phyloP scores from a whole-genome alignment of 2,888 invertebrate species.

The Aphidoletes aphidimyza region DNA sequence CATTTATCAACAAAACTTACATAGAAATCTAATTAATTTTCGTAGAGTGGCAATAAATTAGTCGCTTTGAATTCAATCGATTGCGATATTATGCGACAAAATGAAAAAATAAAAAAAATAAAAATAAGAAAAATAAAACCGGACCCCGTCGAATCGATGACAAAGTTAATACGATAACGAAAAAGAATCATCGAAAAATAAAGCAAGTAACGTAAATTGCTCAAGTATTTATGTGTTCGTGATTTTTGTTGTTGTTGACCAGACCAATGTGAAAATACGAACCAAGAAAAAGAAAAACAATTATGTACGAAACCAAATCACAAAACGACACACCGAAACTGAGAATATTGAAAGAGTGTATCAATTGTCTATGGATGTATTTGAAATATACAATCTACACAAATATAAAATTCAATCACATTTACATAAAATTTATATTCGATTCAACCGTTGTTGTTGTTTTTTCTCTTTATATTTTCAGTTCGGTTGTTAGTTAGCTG shows the following conservation, averaged over 20 bases:
- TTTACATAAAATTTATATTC: constrained; percentile 1
- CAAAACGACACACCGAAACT: too few species aligned
- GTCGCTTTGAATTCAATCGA: neutral
- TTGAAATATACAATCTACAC: too few species aligned
- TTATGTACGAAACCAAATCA: too few species aligned
- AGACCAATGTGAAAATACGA: too few species aligned
- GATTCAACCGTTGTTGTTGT: too few species aligned
- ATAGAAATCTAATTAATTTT: neutral
- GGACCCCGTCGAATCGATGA: neutral
- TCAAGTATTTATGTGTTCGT: neutral
- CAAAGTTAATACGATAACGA: neutral
- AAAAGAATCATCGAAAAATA: neutral
- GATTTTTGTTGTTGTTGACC: neutral
- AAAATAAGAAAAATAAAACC: too few species aligned
- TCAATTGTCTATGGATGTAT: neutral
- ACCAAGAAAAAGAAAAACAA: neutral
- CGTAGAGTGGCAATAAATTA: constrained; percentile 3
- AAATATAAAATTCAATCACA: too few species aligned
- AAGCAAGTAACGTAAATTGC: neutral
- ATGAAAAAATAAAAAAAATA: too few species aligned
- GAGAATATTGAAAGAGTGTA: neutral
- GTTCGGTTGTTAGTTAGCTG: neutral
- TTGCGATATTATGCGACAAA: too few species aligned
- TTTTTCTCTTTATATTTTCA: too few species aligned
- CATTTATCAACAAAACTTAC: neutral